Percentiles rank a stretch among this genome's conserved stretches.
phyloP scores from a whole-genome alignment of 2,888 invertebrate genomes.

The Andrena minutula region DNA sequence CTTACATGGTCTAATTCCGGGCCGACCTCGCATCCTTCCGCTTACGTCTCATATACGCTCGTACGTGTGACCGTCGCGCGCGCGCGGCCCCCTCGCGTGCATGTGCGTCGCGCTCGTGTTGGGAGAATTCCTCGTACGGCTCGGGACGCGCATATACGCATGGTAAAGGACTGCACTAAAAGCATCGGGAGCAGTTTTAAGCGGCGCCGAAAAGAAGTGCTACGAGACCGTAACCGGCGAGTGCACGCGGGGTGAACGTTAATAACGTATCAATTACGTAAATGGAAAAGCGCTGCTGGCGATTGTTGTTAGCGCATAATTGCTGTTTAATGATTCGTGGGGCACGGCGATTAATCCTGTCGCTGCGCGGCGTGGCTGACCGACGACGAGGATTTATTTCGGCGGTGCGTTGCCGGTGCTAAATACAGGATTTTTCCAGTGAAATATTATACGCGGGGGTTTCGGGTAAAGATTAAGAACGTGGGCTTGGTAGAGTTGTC shows the following conservation, averaged over 20 bases:
- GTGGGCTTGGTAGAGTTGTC: not conserved
- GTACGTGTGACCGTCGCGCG: constrained; percentile 16
- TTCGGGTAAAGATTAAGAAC: not conserved
- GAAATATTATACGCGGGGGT: constrained; percentile 30
- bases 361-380: constrained; percentile 16
- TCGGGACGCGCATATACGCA: not conserved
- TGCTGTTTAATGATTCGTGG: constrained; percentile 54
- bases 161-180: constrained; percentile 13
- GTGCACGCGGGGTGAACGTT: no score
- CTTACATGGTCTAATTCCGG: constrained; percentile 80
- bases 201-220: not conserved
- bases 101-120: not conserved
- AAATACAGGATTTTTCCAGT: constrained; percentile 24
- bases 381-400: constrained; percentile 49
- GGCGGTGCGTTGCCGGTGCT: constrained; percentile 41
- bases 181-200: constrained; percentile 15
- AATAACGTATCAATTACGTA: constrained; percentile 42
- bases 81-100: not conserved
- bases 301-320: constrained; percentile 47
- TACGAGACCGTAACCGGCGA: not conserved
- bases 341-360: constrained; percentile 48
- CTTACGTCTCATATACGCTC: constrained; percentile 27
- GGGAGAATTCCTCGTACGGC: not conserved
- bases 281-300: constrained; percentile 51
- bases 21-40: constrained; percentile 53